Base-by-base conservation (phyloP, 2,113 vertebrate genomes). In the Gyps fulvus region DNA sequence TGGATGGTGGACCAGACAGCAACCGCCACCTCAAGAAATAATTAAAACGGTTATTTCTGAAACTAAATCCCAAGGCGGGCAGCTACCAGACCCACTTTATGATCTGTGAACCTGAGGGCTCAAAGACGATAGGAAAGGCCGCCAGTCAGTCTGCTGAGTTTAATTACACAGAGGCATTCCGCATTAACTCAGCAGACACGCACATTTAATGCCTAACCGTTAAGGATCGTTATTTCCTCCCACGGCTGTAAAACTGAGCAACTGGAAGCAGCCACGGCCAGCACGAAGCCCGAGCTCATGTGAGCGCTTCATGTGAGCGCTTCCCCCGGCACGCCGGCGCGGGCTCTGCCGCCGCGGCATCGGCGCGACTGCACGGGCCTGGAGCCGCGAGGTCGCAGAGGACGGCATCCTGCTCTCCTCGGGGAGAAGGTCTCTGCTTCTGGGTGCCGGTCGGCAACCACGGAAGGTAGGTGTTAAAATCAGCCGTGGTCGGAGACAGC, bases 281-380 rank as follows among this genome's bases (percentile, higher is more conserved):
- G 26, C 31, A 16, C 1, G 3, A 63, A 55, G 20, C 49, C 36
- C 1, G 2, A 27, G 38, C 13, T 47, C 34, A 13, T 0, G 1
- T 38, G 13, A n/a, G 9, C 0, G 0, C 36, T 40, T 27, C 14
- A 13, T 0, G 1, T 38, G 13, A n/a, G 9, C 0, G 0, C 36
- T 40, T 27, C 14, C 19, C 36, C 0, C 1, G 7, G 78, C 27
- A 27, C 0, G 2, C 26, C 1, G 1, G 23, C 2, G 1, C 0
- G 2, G 16, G 25, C 4, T 47, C 42, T 45, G 58, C 10, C 2
- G 2, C 18, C 1, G 1, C 9, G 1, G 21, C 4, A 1, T 36
- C 11, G 4, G 32, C 3, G 2, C 31, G 17, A 12, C 32, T 11
- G 13, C 8, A 1, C 1, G 0, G 27, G 18, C 16, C 11, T 1